Conservation (phyloP, 2,797 vertebrate species). For the Manis crassicaudata region DNA sequence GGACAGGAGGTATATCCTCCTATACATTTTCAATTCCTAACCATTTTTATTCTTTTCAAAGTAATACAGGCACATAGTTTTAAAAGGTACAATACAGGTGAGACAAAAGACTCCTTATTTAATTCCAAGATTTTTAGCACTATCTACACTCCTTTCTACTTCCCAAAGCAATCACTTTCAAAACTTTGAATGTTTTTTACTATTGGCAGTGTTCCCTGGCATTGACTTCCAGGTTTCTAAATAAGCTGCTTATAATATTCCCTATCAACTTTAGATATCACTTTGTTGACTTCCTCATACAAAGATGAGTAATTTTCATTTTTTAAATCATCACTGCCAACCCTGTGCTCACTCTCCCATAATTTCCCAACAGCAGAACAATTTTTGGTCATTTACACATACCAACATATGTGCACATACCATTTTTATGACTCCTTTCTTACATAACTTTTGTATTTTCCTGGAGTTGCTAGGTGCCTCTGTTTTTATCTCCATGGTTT, state of each 20-base stretch:
- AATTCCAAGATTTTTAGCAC: neutral
- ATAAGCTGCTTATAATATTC: neutral
- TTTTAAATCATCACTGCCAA: neutral
- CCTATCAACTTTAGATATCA: neutral
- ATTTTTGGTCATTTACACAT: neutral
- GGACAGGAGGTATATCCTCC: neutral
- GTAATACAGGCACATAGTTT: rapidly evolving
- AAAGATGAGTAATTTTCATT: neutral
- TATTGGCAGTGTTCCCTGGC: rapidly evolving
- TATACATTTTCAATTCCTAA: neutral
- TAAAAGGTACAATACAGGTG: neutral
- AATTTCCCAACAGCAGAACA: rapidly evolving
- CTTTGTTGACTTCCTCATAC: neutral
- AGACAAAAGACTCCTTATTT: neutral
- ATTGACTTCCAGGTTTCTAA: neutral
- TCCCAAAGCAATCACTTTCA: neutral
- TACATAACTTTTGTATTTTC: neutral
- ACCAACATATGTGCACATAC: too few species aligned
- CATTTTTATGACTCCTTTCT: neutral
- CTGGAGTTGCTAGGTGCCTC: neutral
- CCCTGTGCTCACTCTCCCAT: neutral
- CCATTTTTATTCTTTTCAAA: neutral
- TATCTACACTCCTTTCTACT: neutral
- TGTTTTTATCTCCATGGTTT: neutral
- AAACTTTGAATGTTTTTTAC: neutral